Conservation (phyloP, 1,140 invertebrate species). For the Teleogryllus occipitalis region DNA sequence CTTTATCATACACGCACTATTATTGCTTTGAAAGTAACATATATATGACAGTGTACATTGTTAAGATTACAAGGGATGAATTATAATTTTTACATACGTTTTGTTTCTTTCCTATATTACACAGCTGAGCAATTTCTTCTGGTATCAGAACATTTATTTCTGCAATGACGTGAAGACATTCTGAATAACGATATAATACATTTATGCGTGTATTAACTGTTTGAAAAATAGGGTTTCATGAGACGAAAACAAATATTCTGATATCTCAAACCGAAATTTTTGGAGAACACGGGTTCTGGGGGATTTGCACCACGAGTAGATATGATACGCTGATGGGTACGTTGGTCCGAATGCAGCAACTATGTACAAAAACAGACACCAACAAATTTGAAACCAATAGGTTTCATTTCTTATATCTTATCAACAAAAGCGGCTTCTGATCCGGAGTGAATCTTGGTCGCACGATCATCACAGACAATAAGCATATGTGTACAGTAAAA, state of each 20-base stretch:
- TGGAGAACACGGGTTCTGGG: neutral
- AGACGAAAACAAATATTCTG: neutral
- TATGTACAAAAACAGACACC: neutral
- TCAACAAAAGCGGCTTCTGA: neutral
- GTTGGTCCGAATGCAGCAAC: neutral
- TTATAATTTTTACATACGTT: neutral
- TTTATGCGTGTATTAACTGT: neutral
- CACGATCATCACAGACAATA: neutral
- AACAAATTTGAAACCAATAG: neutral
- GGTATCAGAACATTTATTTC: slow-evolving; percentile 18
- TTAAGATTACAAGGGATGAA: neutral
- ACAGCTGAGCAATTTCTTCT: slow-evolving; percentile 23
- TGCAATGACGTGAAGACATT: neutral
- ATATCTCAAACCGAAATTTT: neutral
- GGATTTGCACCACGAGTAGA: neutral
- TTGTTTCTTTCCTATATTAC: slow-evolving; percentile 21
- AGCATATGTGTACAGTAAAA: too few species aligned
- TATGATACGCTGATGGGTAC: neutral
- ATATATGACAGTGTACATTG: neutral
- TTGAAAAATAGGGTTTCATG: neutral
- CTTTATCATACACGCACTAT: neutral
- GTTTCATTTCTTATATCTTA: neutral
- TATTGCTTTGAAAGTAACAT: slow-evolving; percentile 1
- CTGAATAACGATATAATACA: neutral
- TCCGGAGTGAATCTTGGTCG: neutral